Base-by-base conservation (phyloP, 1,140 invertebrate genomes). In the Solen grandis region DNA sequence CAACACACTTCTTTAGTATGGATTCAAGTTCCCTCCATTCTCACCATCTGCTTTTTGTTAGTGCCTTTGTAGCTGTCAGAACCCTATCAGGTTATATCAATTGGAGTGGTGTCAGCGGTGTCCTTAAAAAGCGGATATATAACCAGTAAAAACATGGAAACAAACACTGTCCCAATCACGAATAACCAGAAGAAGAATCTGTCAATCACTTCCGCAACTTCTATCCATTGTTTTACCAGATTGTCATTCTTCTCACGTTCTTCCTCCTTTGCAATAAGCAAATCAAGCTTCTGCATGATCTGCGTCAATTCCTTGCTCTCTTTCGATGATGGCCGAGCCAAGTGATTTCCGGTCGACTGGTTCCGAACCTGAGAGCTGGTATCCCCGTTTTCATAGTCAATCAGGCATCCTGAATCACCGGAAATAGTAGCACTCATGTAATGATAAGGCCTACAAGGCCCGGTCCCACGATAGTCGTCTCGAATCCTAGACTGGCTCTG, bases 201-300 rank as follows among this genome's bases (percentile, higher is more conserved):
- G 94, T 99, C 99, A 85, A 99, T 98, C 46, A 99, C 98, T 97
- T 99, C 99, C 33, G 98, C 98, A 8, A 99, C 98, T 92, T 99
- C 99, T 90, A 99, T 99, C 99, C 99, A 99, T 83, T 94, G 92
- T 31, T 82, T 82, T n/a, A 84, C 81, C 27, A 84, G 46, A 27
- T 74, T 36, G n/a, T 84, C 81, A 31, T 63, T 57, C 31, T 68
- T 69, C 5, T 84, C 83, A 14, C 81, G 78, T 60, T 86, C 85
- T 14, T 83, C 81, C 72, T 88, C 87, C 22, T 72, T 73, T 5
- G 69, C 46, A 2, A 88, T 81, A 2, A 88, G 50, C 33, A 66
- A 52, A 31, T 86, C 84, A 16, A 88, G 76, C 35, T 84, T 77
- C 8, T 70, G 33, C 29, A 88, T 38, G 55, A 88, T 81, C 22